Base-by-base conservation (phyloP, 2,888 invertebrate species). In the Oligia strigilis region DNA sequence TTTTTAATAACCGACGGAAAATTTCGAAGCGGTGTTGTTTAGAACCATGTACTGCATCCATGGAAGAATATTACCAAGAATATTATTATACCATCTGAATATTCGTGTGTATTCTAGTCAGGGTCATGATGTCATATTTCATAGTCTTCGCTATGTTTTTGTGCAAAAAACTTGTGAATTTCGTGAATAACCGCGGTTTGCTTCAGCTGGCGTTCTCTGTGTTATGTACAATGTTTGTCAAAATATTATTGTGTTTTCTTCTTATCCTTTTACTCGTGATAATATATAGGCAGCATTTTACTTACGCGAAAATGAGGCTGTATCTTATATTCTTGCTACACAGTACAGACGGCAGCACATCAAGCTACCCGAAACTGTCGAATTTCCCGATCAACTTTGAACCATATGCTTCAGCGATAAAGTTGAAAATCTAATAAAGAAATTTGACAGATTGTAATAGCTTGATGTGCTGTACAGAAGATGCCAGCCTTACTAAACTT, bases 201-300 rank as follows among this genome's bases (percentile, higher is more conserved):
- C 66, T 74, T 82, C 65, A 73, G 62, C 49, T 60, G 46, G n/a
- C 62, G 64, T 43, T 64, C 17, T 36, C 40, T 43, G 23, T 52
- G 1, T 86, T 77, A 73, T 73, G 60, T 73, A 66, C 62, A 55
- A 49, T 60, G 64, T 78, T 75, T 84, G 75, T 62, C 60, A 77
- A 78, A 84, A 81, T 70, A 77, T 82, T 81, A 66, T 66, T 71
- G 46, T 46, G 29, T 67, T 73, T 73, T 17, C 49, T 29, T 29
- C 23, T 17, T 60, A 29, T 80, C 23, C 46, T 71, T 71, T 52
- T 81, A 40, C 62, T 67, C 11, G 3, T 62, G 29, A 62, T 81
- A 74, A 75, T 67, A 85, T 65, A 78, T 65, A 23, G 19, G 13
- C 19, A 73, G 36, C 1, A 43, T 65, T 11, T 49, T 78, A 52